phyloP scores from a whole-genome alignment of 2,113 vertebrate species.

The Rhadina sibilatrix region DNA sequence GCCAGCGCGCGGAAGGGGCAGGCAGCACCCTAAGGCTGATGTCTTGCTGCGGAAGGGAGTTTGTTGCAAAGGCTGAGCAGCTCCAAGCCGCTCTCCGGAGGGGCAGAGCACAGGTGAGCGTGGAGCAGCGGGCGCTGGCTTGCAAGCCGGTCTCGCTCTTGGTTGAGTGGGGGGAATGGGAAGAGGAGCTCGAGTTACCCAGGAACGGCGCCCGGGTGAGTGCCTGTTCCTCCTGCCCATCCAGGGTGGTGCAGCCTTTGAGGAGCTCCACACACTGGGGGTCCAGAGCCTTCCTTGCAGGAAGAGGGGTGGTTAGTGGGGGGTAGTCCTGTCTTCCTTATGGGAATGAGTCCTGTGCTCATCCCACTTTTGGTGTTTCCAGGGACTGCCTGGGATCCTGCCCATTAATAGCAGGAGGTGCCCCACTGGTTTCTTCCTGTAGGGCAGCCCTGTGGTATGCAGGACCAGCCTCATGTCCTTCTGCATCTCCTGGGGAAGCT shows the following conservation, averaged over 20 bases:
- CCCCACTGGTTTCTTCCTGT: background rate
- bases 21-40: slow-evolving; percentile 32
- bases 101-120: slow-evolving; percentile 57
- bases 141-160: background rate
- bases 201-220: background rate
- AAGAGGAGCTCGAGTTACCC: slow-evolving; percentile 4
- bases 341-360: background rate
- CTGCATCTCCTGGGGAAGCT: background rate
- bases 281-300: background rate
- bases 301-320: background rate
- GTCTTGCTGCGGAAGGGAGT: slow-evolving; percentile 22
- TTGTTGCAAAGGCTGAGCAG: slow-evolving; percentile 23
- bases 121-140: background rate
- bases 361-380: background rate
- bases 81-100: background rate
- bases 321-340: background rate
- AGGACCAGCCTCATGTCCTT: background rate
- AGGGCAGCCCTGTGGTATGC: background rate
- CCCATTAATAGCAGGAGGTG: background rate
- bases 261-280: background rate
- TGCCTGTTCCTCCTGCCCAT: background rate
- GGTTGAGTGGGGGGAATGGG: slow-evolving; percentile 1
- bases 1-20: slow-evolving; percentile 8
- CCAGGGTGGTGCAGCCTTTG: background rate
- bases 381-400: background rate